A percentile compares a stretch with the other conserved stretches of the same genome.
Evolutionary conservation across 2,113 vertebrate species (phyloP).

Genomic region (Numida meleagris): DNA sequence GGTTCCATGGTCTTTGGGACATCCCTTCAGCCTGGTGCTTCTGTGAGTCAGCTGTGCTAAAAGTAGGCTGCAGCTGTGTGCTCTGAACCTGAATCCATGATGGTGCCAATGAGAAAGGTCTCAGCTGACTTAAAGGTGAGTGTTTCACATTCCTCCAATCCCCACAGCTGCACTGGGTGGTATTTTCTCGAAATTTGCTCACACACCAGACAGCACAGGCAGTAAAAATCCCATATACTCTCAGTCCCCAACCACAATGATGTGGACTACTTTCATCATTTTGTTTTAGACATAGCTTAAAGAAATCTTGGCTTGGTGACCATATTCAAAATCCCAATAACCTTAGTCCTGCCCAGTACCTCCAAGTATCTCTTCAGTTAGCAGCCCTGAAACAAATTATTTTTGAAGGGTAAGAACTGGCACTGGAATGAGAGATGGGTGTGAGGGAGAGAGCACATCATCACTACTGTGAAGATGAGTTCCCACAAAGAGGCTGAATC

Average conservation of each 20-base stretch:
- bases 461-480: accelerated
- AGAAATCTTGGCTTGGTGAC: neutral
- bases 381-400: neutral
- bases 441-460: neutral
- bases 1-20: neutral
- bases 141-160: neutral
- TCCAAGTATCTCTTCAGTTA: neutral
- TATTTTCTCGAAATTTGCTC: neutral
- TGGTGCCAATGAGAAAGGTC: neutral
- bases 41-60: neutral
- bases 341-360: neutral
- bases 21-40: neutral
- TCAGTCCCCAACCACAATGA: accelerated
- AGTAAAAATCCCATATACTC: neutral
- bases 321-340: neutral
- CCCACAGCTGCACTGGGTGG: neutral
- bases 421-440: neutral
- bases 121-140: neutral
- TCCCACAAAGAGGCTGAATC: neutral
- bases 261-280: neutral
- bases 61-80: neutral
- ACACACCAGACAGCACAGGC: neutral
- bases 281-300: neutral
- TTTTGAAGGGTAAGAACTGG: neutral
- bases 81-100: neutral